Conservation (phyloP, 2,888 invertebrate genomes). For the Leptogaster cylindrica region DNA sequence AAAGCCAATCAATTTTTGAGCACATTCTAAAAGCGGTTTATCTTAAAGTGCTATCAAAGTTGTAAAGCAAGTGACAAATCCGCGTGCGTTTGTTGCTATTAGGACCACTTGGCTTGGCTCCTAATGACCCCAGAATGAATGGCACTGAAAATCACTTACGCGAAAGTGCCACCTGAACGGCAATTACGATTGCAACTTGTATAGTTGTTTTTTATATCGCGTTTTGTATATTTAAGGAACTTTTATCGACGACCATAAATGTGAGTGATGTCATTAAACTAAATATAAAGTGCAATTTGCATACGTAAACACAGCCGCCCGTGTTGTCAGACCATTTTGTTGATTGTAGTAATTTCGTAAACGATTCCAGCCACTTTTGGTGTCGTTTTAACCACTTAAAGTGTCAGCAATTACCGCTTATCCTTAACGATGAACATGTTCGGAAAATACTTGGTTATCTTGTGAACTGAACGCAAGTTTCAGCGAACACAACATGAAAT, state of each 20-base stretch:
- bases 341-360: constrained; percentile 34
- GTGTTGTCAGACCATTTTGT: constrained; percentile 30
- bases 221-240: constrained; percentile 26
- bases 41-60: too few species aligned
- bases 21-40: too few species aligned
- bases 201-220: background rate
- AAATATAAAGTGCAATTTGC: constrained; percentile 22
- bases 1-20: too few species aligned
- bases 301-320: constrained; percentile 20
- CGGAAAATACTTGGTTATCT: background rate
- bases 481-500: background rate
- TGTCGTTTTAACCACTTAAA: constrained; percentile 17
- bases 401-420: constrained; percentile 34
- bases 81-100: too few species aligned
- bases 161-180: background rate
- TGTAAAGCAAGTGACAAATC: too few species aligned
- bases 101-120: too few species aligned
- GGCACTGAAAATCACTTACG: background rate
- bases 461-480: background rate
- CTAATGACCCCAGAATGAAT: too few species aligned
- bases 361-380: constrained; percentile 23
- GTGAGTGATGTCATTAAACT: constrained; percentile 31
- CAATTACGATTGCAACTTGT: background rate
- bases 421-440: constrained; percentile 30
- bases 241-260: constrained; percentile 29